Conservation (phyloP, 2,113 vertebrate species). For the Pelvicachromis taeniatus region DNA sequence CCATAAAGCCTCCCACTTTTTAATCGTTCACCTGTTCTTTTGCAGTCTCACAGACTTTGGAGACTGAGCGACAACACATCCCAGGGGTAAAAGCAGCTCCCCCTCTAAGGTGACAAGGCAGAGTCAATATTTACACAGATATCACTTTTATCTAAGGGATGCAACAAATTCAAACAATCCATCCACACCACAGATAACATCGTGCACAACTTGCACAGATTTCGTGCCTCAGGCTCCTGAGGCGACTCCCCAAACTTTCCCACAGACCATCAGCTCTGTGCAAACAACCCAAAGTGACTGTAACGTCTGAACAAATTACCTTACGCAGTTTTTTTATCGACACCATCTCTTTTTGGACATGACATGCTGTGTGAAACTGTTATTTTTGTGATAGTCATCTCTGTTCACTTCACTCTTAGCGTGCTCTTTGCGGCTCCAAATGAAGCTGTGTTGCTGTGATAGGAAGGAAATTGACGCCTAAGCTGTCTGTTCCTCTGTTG, state of each 20-base stretch:
- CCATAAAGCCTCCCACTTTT: not conserved
- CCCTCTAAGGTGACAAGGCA: not conserved
- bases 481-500: not conserved
- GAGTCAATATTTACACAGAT: not conserved
- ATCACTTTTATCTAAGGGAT: not conserved
- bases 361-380: not conserved
- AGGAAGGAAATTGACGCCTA: constrained; percentile 24
- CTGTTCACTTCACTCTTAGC: not conserved
- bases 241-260: not conserved
- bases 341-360: not conserved
- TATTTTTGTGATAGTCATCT: not conserved
- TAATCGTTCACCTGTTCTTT: not conserved
- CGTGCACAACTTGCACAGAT: not conserved
- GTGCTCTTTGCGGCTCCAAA: not conserved
- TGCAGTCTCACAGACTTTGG: not conserved
- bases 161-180: not conserved
- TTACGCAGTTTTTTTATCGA: not conserved
- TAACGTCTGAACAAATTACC: not conserved
- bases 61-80: not conserved
- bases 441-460: not conserved
- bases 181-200: not conserved
- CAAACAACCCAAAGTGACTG: not conserved
- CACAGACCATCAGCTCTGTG: not conserved
- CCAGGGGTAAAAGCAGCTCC: not conserved
- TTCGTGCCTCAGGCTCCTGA: not conserved